A percentile compares a stretch with the other conserved stretches of the same genome.
Evolutionary conservation across 2,888 invertebrate species (phyloP).

Genomic region (Leucophora obtusa): DNA sequence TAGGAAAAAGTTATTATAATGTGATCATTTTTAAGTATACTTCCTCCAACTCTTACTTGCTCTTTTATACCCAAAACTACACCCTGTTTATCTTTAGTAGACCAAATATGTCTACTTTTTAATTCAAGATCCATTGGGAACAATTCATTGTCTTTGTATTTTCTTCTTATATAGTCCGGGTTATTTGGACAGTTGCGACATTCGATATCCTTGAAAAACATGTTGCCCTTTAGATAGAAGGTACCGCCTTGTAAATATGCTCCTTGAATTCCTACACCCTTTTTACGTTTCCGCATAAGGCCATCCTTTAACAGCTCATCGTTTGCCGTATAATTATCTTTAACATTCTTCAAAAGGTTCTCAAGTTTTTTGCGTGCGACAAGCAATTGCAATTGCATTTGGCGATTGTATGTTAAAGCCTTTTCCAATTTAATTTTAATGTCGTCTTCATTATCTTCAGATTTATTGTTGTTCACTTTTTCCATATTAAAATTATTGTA

Average conservation of each 20-base stretch:
- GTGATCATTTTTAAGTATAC: neutral
- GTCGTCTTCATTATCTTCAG: neutral
- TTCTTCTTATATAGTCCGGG: conserved; percentile 81
- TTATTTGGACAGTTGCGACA: conserved; percentile 82
- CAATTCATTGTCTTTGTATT: conserved; percentile 71
- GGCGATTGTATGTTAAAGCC: conserved; percentile 71
- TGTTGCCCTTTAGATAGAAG: conserved; percentile 78
- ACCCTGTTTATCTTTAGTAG: conserved; percentile 81
- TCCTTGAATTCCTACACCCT: conserved; percentile 74
- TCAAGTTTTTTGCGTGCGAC: conserved; percentile 66
- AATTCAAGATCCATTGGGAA: conserved; percentile 79
- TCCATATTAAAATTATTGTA: neutral
- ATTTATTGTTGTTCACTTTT: neutral
- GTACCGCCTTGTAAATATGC: conserved; percentile 77
- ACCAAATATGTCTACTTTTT: conserved; percentile 80
- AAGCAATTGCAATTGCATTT: conserved; percentile 71
- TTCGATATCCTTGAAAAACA: conserved; percentile 83
- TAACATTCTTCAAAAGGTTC: conserved; percentile 66
- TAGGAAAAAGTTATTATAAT: conserved; percentile 20
- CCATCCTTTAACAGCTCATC: conserved; percentile 65
- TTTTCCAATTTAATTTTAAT: conserved; percentile 64
- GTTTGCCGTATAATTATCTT: conserved; percentile 69
- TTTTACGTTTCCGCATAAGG: conserved; percentile 12
- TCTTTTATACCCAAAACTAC: conserved; percentile 80
- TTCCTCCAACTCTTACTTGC: conserved; percentile 69